Evolutionary conservation across 2,888 invertebrate genomes (phyloP).

Genomic region (Mystacides longicornis): DNA sequence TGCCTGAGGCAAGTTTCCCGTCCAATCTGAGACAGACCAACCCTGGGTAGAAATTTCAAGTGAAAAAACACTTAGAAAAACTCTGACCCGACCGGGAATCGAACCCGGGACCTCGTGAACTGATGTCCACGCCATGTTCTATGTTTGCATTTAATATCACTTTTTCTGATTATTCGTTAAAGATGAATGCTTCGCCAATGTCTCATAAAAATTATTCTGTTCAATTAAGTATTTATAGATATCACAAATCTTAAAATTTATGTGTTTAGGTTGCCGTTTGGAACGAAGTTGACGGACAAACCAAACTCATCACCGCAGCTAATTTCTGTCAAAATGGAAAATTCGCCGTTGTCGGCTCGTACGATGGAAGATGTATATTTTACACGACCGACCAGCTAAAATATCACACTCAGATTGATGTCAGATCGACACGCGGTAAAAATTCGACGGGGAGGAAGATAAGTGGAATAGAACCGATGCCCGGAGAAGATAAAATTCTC

Average conservation of each 20-base stretch:
- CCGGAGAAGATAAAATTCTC: slow-evolving; percentile 88
- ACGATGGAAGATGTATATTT: slow-evolving; percentile 97
- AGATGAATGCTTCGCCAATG: too few species aligned
- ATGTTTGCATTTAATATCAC: too few species aligned
- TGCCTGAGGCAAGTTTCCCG: too few species aligned
- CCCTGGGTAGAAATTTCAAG: too few species aligned
- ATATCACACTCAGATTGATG: slow-evolving; percentile 96
- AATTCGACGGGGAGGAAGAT: slow-evolving; percentile 93
- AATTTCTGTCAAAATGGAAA: slow-evolving; percentile 97
- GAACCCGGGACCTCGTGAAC: too few species aligned
- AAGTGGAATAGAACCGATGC: slow-evolving; percentile 95
- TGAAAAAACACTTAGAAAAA: too few species aligned
- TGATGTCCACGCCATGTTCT: too few species aligned
- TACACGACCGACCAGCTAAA: slow-evolving; percentile 97
- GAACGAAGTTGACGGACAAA: slow-evolving; percentile 94
- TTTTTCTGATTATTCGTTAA: too few species aligned
- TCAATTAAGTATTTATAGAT: too few species aligned
- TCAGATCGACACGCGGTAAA: slow-evolving; percentile 90
- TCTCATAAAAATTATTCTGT: too few species aligned
- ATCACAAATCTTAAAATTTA: neutral
- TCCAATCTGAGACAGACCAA: too few species aligned
- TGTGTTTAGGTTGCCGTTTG: slow-evolving; percentile 74
- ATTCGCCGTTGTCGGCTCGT: slow-evolving; percentile 96
- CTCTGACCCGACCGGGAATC: too few species aligned
- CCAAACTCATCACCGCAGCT: slow-evolving; percentile 91